Conservation (phyloP, 2,888 invertebrate genomes). For the Spialia ferax region DNA sequence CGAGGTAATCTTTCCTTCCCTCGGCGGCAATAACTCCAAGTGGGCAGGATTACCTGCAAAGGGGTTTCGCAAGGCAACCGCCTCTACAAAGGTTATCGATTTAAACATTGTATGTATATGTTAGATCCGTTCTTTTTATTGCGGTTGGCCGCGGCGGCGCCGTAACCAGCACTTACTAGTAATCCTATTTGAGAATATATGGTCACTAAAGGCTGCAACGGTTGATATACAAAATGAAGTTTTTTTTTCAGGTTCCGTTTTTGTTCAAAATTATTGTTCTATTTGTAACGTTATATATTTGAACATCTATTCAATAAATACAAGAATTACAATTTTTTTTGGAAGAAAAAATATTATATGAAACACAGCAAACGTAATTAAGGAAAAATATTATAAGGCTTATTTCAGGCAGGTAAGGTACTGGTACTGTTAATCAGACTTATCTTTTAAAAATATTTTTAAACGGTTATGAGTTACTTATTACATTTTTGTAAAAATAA, state of each 20-base stretch:
- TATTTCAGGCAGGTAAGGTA: too few relatives aligned
- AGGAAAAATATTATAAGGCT: too few relatives aligned
- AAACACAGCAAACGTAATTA: too few relatives aligned
- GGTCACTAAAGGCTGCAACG: conserved; percentile 21
- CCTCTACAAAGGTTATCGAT: conserved; percentile 84
- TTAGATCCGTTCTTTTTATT: conserved; percentile 66
- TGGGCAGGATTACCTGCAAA: conserved; percentile 86
- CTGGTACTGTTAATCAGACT: too few relatives aligned
- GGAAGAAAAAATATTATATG: too few relatives aligned
- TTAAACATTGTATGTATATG: conserved; percentile 77
- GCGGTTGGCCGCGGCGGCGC: conserved; percentile 51
- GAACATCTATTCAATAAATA: too few relatives aligned
- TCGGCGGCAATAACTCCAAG: conserved; percentile 86
- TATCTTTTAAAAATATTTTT: too few relatives aligned
- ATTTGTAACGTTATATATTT: neutral
- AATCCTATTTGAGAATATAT: conserved; percentile 38
- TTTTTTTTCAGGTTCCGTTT: neutral
- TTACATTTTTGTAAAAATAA: conserved; percentile 3
- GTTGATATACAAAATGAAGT: conserved; percentile 13
- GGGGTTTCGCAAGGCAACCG: conserved; percentile 81
- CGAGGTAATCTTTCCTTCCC: conserved; percentile 87
- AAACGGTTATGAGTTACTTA: too few relatives aligned
- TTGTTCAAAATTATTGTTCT: neutral
- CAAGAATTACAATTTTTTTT: too few relatives aligned
- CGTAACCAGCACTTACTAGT: conserved; percentile 31